A percentile compares a stretch with the other conserved stretches of the same genome.
phyloP scores from a whole-genome alignment of 2,888 invertebrate genomes.

The Cryptus viduatorius region DNA sequence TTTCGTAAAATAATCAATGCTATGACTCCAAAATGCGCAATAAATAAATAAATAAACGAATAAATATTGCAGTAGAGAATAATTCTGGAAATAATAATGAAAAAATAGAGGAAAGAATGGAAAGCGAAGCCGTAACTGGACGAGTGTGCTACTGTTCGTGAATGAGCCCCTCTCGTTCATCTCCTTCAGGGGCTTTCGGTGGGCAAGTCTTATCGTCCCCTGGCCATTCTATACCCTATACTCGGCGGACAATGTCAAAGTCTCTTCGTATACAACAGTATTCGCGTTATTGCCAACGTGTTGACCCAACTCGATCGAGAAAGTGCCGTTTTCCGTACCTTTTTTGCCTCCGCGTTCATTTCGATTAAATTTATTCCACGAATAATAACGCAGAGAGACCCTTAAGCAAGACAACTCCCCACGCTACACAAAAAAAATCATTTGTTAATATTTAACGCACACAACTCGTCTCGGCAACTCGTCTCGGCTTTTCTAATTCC shows the following conservation, averaged over 20 bases:
- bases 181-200: constrained; percentile 28
- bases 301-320: neutral
- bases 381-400: neutral
- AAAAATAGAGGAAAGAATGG: neutral
- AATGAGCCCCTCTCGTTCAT: neutral
- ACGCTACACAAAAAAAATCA: no score
- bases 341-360: neutral
- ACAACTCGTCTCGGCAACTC: no score
- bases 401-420: no score
- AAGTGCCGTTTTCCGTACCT: no score
- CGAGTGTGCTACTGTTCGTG: neutral
- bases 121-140: neutral
- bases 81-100: neutral
- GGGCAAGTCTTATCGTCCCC: constrained; percentile 48
- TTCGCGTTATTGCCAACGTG: constrained; percentile 31
- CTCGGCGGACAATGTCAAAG: constrained; percentile 4
- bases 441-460: no score
- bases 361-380: constrained; percentile 22
- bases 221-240: constrained; percentile 15
- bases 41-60: no score
- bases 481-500: no score
- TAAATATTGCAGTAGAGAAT: neutral
- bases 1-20: no score
- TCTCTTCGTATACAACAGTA: constrained; percentile 11
- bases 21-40: no score